Percentiles rank a stretch among this genome's conserved stretches.
Conservation (phyloP, 2,797 vertebrate species). For the Thamnophis elegans region DNA sequence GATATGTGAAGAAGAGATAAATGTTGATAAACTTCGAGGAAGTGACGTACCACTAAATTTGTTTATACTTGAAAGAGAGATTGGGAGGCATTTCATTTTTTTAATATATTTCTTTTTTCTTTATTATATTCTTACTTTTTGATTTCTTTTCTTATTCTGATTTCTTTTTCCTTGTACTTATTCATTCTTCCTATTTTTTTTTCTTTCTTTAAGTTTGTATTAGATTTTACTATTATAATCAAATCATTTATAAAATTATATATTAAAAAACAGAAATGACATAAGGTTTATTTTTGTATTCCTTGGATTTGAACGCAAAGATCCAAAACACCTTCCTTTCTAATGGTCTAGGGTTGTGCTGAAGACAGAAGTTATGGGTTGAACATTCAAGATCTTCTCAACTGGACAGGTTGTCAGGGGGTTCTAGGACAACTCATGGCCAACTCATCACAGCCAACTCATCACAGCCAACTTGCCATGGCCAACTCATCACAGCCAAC, state of each 20-base stretch:
- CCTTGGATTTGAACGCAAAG: neutral
- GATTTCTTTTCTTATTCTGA: neutral
- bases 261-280: neutral
- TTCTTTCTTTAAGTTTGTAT: neutral
- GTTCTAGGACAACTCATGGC: no score
- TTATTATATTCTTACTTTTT: neutral
- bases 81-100: neutral
- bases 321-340: neutral
- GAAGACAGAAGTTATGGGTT: neutral
- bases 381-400: neutral
- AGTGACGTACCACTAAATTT: neutral
- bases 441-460: no score
- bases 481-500: neutral
- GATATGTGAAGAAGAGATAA: neutral
- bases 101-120: neutral
- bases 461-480: neutral
- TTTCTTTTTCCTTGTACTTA: neutral
- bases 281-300: neutral
- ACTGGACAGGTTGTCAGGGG: neutral
- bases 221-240: neutral
- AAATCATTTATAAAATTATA: neutral
- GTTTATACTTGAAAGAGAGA: neutral
- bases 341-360: neutral
- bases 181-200: neutral
- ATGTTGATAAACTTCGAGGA: neutral